A percentile compares a stretch with the other conserved stretches of the same genome.
Evolutionary conservation across 2,888 invertebrate species (phyloP).

Genomic region (Nomada lathburiana): DNA sequence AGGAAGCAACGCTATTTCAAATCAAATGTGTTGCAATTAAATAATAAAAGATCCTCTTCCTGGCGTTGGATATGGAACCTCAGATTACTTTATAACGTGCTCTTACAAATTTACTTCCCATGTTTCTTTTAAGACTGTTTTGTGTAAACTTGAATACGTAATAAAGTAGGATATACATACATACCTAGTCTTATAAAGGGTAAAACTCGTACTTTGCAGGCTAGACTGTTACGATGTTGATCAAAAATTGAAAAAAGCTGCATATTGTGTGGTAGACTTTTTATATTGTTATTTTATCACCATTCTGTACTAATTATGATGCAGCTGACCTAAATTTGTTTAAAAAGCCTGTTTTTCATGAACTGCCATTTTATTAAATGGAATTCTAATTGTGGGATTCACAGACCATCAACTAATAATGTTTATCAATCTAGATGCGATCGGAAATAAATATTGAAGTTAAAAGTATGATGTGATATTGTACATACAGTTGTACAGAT

Average conservation of each 20-base stretch:
- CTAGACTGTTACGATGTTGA: constrained; percentile 52
- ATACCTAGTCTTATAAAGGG: constrained; percentile 53
- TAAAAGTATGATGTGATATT: constrained; percentile 77
- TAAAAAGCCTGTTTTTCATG: constrained; percentile 28
- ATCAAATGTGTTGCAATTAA: constrained; percentile 36
- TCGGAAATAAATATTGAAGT: constrained; percentile 47
- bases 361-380: constrained; percentile 56
- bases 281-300: constrained; percentile 44
- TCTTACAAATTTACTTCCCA: constrained; percentile 47
- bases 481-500: constrained; percentile 83
- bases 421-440: constrained; percentile 54
- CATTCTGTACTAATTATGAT: constrained; percentile 24
- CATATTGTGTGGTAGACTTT: constrained; percentile 32
- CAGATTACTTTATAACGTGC: constrained; percentile 48
- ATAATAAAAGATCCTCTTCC: constrained; percentile 39
- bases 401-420: constrained; percentile 83
- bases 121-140: constrained; percentile 64
- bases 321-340: constrained; percentile 30
- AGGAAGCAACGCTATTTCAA: constrained; percentile 39
- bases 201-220: constrained; percentile 39
- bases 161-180: constrained; percentile 56
- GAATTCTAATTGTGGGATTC: constrained; percentile 69
- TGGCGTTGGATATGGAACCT: constrained; percentile 42
- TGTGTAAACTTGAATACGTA: constrained; percentile 64
- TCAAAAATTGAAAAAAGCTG: constrained; percentile 33